Conservation (phyloP, 2,888 invertebrate species). For the Eledone cirrhosa region DNA sequence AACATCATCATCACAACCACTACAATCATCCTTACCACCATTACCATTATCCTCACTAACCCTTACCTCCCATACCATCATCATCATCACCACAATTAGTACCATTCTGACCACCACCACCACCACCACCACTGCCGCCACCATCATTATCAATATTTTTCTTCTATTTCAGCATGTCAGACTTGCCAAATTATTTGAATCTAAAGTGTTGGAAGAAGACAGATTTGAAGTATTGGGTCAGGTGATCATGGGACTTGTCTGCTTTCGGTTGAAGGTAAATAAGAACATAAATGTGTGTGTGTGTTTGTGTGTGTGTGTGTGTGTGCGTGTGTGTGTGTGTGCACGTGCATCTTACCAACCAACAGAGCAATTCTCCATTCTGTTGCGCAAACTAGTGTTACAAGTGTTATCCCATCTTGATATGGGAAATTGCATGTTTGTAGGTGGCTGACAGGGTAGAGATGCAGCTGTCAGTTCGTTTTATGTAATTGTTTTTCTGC, state of each 20-base stretch:
- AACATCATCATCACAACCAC: background rate
- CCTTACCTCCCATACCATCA: background rate
- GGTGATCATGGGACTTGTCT: constrained; percentile 85
- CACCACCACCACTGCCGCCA: background rate
- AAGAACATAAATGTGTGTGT: background rate
- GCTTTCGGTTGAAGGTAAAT: constrained; percentile 84
- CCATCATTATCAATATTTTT: constrained; percentile 12
- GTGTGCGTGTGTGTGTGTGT: background rate
- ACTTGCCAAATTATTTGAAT: constrained; percentile 89
- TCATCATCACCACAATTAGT: no score
- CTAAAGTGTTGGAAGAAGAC: constrained; percentile 80
- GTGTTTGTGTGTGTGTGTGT: background rate
- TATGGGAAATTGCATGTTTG: no score
- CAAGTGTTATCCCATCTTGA: no score
- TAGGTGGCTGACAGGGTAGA: no score
- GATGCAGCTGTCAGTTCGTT: no score
- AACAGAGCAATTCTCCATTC: no score
- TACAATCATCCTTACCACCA: constrained; percentile 4
- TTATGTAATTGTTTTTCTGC: no score
- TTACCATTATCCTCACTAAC: background rate
- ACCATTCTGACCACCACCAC: no score
- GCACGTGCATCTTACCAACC: no score
- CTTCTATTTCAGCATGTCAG: constrained; percentile 75
- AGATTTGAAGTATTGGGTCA: constrained; percentile 92
- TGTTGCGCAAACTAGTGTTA: no score